A percentile compares a stretch with the other conserved stretches of the same genome.
Conservation (phyloP, 2,113 vertebrate species). For the Rhadina sibilatrix region DNA sequence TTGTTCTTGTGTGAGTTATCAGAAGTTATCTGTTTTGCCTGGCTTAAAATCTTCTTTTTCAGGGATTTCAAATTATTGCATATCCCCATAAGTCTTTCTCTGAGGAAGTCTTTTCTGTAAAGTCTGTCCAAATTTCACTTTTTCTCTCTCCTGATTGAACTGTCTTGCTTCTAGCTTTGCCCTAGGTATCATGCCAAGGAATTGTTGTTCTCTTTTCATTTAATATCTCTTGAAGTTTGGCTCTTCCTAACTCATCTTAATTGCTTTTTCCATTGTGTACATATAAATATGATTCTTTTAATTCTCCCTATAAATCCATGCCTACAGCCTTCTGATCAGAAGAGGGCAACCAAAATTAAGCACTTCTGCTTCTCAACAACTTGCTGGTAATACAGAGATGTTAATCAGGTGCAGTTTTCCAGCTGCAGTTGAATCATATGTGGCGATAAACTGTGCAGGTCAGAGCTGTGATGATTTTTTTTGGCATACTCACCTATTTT, state of each 20-base stretch:
- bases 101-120: neutral
- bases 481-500: neutral
- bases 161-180: neutral
- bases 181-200: neutral
- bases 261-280: neutral
- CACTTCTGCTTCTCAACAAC: neutral
- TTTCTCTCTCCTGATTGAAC: slow-evolving; percentile 13
- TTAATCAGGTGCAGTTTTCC: slow-evolving; percentile 7
- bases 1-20: neutral
- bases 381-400: neutral
- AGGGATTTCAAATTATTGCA: neutral
- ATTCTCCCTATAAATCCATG: neutral
- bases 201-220: slow-evolving; percentile 8
- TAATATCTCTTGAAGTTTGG: slow-evolving; percentile 30
- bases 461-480: neutral
- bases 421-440: neutral
- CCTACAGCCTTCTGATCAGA: slow-evolving; percentile 14
- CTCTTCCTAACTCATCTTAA: slow-evolving; percentile 1
- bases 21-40: neutral
- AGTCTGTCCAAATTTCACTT: slow-evolving; percentile 20
- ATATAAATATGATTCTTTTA: neutral
- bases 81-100: neutral
- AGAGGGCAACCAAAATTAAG: neutral
- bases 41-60: neutral
- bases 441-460: neutral